phyloP scores from a whole-genome alignment of 2,797 vertebrate species.

The Propithecus perrieri region DNA sequence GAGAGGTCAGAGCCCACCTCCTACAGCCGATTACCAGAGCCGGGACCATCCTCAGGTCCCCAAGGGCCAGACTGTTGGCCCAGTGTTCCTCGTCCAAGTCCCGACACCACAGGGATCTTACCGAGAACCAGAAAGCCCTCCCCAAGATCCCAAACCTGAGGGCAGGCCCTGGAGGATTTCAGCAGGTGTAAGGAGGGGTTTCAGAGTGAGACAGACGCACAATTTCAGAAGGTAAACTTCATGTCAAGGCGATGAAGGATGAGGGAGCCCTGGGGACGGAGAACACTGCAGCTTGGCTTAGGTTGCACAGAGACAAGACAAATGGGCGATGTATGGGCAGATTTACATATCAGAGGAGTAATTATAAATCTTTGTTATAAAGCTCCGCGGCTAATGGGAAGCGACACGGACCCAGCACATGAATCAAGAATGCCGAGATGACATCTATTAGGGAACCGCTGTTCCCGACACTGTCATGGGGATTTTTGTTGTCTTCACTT shows the following conservation, averaged over 20 bases:
- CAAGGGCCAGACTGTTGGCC: background rate
- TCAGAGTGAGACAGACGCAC: background rate
- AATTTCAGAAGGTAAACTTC: background rate
- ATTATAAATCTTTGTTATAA: conserved; percentile 62
- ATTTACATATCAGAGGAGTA: background rate
- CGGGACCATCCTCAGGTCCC: background rate
- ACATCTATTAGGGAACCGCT: conserved; percentile 36
- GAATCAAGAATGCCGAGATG: background rate
- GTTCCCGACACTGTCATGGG: background rate
- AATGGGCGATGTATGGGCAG: background rate
- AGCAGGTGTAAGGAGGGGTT: too few relatives aligned
- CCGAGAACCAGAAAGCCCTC: background rate
- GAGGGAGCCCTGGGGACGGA: background rate
- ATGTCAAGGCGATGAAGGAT: background rate
- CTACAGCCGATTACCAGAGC: background rate
- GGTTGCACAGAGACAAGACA: background rate
- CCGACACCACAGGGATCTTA: rapidly evolving
- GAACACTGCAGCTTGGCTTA: background rate
- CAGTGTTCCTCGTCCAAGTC: background rate
- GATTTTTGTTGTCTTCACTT: conserved; percentile 10
- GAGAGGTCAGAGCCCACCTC: background rate
- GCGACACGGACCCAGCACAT: background rate
- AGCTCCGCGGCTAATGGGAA: conserved; percentile 25
- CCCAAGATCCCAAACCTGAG: background rate
- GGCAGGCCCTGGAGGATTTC: background rate